These are phyloP conservation scores for Pedicia rivosa DNA, from an alignment of 2,888 invertebrate species.

Conservation along the genomic window DNA sequence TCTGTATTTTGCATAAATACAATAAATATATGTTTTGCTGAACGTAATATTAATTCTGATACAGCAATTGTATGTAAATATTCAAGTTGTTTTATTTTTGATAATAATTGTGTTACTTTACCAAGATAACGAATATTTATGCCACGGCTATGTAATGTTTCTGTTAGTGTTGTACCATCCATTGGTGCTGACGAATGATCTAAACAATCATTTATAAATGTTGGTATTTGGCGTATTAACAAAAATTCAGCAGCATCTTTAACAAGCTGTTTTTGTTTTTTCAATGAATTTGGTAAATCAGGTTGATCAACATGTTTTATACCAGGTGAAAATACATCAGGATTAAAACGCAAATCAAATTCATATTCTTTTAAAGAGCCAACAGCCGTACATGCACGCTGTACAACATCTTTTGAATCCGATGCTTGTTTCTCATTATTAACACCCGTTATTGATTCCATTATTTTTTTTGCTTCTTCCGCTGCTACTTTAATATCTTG, in stretches of 20 bases:
- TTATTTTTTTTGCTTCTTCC: conserved; percentile 81
- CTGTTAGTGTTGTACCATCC: conserved; percentile 85
- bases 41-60: conserved; percentile 74
- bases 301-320: conserved; percentile 63
- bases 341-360: conserved; percentile 95
- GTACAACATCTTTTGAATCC: conserved; percentile 74
- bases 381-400: conserved; percentile 78
- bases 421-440: conserved; percentile 55
- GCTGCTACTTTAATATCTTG: conserved; percentile 56
- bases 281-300: conserved; percentile 47
- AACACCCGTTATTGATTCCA: conserved; percentile 72
- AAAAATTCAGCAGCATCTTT: conserved; percentile 93
- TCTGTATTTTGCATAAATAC: conserved; percentile 68
- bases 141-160: conserved; percentile 87
- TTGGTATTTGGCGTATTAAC: conserved; percentile 84
- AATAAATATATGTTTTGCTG: conserved; percentile 89
- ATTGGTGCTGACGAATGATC: conserved; percentile 88
- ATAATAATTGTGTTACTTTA: conserved; percentile 66
- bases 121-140: conserved; percentile 96
- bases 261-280: conserved; percentile 76
- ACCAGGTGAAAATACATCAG: conserved; percentile 92
- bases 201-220: conserved; percentile 79
- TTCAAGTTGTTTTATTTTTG: conserved; percentile 60
- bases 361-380: conserved; percentile 90
- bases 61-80: conserved; percentile 84